phyloP scores from a whole-genome alignment of 2,113 vertebrate genomes.

The Cervus canadensis region DNA sequence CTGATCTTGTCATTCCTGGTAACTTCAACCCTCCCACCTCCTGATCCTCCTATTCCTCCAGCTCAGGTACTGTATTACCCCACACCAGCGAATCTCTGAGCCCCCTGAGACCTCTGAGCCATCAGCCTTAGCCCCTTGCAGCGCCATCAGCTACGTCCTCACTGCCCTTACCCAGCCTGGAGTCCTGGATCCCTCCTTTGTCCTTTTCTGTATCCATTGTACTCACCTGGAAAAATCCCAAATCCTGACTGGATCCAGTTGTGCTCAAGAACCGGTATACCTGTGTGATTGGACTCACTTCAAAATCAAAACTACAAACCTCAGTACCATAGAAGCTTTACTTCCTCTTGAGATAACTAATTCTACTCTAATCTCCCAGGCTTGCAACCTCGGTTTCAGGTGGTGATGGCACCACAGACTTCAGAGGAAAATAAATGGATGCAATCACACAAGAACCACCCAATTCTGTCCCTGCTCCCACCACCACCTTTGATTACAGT shows the following conservation, averaged over 20 bases:
- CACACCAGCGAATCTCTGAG: background rate
- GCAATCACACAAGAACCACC: background rate
- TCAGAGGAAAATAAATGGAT: background rate
- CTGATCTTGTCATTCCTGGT: no score
- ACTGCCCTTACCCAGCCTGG: background rate
- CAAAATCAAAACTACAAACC: background rate
- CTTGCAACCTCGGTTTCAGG: background rate
- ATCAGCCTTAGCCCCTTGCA: background rate
- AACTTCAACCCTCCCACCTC: background rate
- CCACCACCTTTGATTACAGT: background rate
- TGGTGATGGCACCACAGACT: background rate
- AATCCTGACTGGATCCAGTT: background rate
- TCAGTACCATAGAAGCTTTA: background rate
- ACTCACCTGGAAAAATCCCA: background rate
- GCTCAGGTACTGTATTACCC: background rate
- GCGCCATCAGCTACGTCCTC: background rate
- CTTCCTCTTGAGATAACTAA: background rate
- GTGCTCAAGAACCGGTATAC: background rate
- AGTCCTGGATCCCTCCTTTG: background rate
- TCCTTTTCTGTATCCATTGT: background rate
- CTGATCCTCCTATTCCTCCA: background rate
- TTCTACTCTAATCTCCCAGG: background rate
- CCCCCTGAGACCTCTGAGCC: background rate
- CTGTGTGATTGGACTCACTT: background rate
- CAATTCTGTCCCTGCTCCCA: background rate